Conservation (phyloP, 2,888 invertebrate genomes). For the Dendrolimus houi region DNA sequence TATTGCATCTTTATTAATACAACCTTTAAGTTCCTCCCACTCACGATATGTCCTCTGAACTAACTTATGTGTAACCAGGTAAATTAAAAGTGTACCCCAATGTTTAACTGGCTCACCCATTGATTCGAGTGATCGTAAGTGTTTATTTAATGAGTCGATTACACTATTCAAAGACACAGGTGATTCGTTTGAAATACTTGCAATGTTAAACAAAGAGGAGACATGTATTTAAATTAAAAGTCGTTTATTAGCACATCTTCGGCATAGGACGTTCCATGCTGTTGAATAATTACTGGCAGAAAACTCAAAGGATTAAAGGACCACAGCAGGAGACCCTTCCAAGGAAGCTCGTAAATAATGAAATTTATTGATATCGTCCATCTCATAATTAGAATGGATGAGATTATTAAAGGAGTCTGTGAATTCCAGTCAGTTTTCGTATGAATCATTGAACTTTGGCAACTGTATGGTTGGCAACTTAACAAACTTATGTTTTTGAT, state of each 20-base stretch:
- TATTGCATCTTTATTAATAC: background rate
- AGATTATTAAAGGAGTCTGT: background rate
- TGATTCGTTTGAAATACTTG: background rate
- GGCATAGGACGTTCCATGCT: background rate
- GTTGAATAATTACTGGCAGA: background rate
- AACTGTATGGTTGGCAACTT: background rate
- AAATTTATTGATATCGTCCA: background rate
- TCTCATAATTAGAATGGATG: background rate
- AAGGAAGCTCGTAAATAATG: background rate
- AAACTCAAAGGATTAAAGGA: background rate
- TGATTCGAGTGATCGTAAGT: background rate
- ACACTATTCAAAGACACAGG: background rate
- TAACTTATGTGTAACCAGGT: background rate
- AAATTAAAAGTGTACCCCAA: background rate
- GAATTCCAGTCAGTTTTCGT: background rate
- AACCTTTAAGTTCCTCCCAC: background rate
- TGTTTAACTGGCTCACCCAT: background rate
- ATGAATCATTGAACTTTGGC: background rate
- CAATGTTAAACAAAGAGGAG: background rate
- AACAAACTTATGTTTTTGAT: background rate
- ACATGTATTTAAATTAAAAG: background rate
- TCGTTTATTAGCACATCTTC: background rate
- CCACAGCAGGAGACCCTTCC: background rate
- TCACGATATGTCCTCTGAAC: background rate
- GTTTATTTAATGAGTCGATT: background rate